Evolutionary conservation across 1,140 invertebrate species (phyloP).

Genomic region (Homarus americanus): DNA sequence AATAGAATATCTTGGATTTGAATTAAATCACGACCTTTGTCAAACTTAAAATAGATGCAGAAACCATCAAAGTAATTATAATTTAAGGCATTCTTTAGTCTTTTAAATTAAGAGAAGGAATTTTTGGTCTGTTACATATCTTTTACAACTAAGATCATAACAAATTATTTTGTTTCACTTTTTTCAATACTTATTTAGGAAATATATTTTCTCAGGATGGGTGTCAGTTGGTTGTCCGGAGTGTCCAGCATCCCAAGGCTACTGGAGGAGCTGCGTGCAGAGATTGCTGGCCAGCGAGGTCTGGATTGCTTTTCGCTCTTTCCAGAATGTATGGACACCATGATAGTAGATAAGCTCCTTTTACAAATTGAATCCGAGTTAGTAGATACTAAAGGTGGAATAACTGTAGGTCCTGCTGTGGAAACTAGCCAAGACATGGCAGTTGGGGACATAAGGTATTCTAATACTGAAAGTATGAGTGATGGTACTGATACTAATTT

Average conservation of each 20-base stretch:
- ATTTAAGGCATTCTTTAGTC: too few species aligned
- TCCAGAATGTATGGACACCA: background rate
- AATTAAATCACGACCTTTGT: too few species aligned
- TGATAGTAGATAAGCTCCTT: background rate
- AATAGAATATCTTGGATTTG: too few species aligned
- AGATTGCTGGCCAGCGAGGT: slow-evolving; percentile 35
- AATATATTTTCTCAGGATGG: slow-evolving; percentile 20
- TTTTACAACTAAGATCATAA: too few species aligned
- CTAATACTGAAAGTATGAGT: background rate
- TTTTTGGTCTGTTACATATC: too few species aligned
- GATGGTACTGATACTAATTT: background rate
- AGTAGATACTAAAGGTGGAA: too few species aligned
- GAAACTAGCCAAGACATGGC: background rate
- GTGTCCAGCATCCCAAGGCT: background rate
- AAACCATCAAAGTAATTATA: too few species aligned
- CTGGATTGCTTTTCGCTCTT: background rate
- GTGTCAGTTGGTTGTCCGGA: slow-evolving; percentile 8
- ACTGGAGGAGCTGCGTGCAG: slow-evolving; percentile 38
- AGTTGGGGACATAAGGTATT: background rate
- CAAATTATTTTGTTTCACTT: too few species aligned
- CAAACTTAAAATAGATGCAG: too few species aligned
- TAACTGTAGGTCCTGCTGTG: too few species aligned
- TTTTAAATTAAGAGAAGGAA: too few species aligned
- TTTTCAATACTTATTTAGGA: too few species aligned
- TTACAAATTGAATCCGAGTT: background rate